Evolutionary conservation across 2,797 vertebrate genomes (phyloP).

Genomic region (Sebastes hubbsi): DNA sequence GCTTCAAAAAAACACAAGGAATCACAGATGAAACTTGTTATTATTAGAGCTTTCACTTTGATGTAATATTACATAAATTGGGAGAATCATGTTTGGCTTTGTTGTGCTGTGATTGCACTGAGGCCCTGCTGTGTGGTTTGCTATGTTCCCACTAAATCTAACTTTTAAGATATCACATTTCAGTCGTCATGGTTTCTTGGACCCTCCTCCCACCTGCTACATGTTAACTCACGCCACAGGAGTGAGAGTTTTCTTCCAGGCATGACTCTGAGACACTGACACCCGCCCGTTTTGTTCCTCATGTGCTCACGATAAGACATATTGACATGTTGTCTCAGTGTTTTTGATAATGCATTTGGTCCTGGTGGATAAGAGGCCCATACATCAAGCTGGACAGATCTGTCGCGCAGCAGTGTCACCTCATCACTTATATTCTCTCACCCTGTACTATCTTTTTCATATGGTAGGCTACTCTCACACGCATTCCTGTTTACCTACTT

Average conservation of each 20-base stretch:
- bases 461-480: neutral
- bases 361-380: conserved; percentile 55
- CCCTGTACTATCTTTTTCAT: conserved; percentile 22
- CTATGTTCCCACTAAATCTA: conserved; percentile 32
- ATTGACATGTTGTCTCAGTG: conserved; percentile 59
- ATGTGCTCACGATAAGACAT: conserved; percentile 54
- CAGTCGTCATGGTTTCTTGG: conserved; percentile 46
- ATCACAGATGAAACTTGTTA: conserved; percentile 25
- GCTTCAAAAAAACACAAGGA: conserved; percentile 23
- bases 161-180: conserved; percentile 46
- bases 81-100: conserved; percentile 27
- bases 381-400: conserved; percentile 62
- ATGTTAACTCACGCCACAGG: conserved; percentile 30
- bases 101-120: conserved; percentile 11
- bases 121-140: conserved; percentile 27
- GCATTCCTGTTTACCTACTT: conserved; percentile 36
- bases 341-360: conserved; percentile 71
- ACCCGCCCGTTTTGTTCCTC: conserved; percentile 40
- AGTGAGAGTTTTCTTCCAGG: conserved; percentile 29
- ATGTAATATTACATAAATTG: conserved; percentile 39
- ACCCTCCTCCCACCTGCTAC: conserved; percentile 35
- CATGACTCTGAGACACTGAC: conserved; percentile 48
- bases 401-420: conserved; percentile 48
- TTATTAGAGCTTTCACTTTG: conserved; percentile 34
- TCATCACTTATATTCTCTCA: conserved; percentile 59